phyloP scores from a whole-genome alignment of 2,113 vertebrate species.

The Eupsittula cactorum region DNA sequence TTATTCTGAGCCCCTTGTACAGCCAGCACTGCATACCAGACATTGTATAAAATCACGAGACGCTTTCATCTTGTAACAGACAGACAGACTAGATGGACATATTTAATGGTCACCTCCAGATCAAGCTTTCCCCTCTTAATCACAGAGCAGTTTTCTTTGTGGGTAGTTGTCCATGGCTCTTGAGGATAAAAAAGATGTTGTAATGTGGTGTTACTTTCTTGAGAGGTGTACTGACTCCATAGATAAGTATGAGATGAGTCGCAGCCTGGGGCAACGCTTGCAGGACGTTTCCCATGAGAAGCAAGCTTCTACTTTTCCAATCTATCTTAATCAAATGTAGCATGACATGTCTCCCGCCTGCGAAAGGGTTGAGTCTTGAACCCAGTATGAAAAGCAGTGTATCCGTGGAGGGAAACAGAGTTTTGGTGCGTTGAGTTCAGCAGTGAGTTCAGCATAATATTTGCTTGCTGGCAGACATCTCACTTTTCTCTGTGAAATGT shows the following conservation, averaged over 20 bases:
- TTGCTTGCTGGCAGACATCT: constrained; percentile 12
- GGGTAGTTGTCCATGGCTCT: background rate
- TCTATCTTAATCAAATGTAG: constrained; percentile 64
- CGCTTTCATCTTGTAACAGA: background rate
- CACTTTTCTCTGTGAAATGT: constrained; percentile 24
- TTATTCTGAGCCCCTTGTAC: background rate
- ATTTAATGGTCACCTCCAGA: background rate
- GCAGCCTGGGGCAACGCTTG: constrained; percentile 27
- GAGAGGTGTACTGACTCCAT: constrained; percentile 62
- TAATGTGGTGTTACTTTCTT: constrained; percentile 27
- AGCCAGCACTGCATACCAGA: constrained; percentile 15
- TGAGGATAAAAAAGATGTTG: background rate
- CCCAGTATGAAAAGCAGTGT: constrained; percentile 4
- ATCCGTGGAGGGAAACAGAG: constrained; percentile 54
- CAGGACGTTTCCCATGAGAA: constrained; percentile 70
- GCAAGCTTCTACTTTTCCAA: constrained; percentile 46
- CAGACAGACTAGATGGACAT: background rate
- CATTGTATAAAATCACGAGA: background rate
- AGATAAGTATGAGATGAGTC: constrained; percentile 71
- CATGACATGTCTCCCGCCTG: constrained; percentile 22
- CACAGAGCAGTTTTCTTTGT: background rate
- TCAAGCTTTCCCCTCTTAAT: background rate
- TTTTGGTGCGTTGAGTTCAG: constrained; percentile 22
- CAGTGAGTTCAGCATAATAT: background rate
- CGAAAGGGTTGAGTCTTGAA: constrained; percentile 59